These are phyloP conservation scores for Deilephila porcellus DNA, from an alignment of 2,888 invertebrate species.

Conservation along the genomic window DNA sequence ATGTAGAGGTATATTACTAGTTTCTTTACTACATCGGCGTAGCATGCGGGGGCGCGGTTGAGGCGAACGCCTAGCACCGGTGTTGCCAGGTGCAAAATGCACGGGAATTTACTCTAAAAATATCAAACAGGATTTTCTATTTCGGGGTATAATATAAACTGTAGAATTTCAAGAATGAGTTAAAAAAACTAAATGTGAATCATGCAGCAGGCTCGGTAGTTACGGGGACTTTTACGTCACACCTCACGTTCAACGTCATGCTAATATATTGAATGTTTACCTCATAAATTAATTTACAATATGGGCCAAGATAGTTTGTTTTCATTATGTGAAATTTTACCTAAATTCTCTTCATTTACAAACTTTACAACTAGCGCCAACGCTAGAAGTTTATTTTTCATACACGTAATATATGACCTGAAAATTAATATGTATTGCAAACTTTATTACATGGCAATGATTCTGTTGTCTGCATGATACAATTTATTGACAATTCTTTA, in stretches of 20 bases:
- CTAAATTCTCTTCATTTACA: background rate
- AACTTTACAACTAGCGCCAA: background rate
- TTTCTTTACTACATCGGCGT: conserved; percentile 24
- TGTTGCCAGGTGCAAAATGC: conserved; percentile 32
- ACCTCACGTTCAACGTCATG: conserved; percentile 9
- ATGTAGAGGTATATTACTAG: conserved; percentile 20
- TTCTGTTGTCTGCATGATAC: no score
- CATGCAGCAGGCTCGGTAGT: background rate
- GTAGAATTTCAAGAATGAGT: conserved; percentile 28
- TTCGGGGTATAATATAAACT: conserved; percentile 29
- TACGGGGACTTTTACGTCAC: conserved; percentile 1
- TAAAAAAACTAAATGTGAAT: conserved; percentile 1
- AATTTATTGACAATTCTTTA: no score
- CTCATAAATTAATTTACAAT: conserved; percentile 5
- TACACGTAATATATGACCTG: background rate
- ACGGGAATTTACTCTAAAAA: conserved; percentile 30
- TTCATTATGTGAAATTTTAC: background rate
- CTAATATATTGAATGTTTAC: background rate
- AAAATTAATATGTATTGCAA: background rate
- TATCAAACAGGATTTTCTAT: conserved; percentile 30
- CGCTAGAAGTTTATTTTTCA: background rate
- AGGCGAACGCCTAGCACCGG: conserved; percentile 24
- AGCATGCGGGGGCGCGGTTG: conserved; percentile 29
- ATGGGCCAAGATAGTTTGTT: background rate
- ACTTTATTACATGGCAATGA: background rate